These are phyloP conservation scores for Phalacrocorax carbo DNA, from an alignment of 2,113 vertebrate species.

Conservation along the genomic window DNA sequence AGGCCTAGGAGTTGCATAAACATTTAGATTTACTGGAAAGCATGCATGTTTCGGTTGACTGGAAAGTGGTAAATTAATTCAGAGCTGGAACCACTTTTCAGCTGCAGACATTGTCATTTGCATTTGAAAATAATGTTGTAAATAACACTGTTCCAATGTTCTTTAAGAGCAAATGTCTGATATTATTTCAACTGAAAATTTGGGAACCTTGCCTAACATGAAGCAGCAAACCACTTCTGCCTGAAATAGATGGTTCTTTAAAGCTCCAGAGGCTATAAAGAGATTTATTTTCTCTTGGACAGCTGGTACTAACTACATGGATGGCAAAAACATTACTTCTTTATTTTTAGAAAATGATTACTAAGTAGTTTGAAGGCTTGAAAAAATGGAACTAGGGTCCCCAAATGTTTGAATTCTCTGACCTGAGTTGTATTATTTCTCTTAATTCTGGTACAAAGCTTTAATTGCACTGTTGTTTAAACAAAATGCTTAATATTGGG, in stretches of 20 bases:
- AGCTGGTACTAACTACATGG: background rate
- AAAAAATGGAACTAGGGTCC: background rate
- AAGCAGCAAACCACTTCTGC: constrained; percentile 27
- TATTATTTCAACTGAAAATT: constrained; percentile 8
- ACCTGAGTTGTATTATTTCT: background rate
- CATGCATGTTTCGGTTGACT: background rate
- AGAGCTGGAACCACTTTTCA: constrained; percentile 10
- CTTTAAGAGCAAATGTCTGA: background rate
- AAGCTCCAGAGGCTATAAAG: background rate
- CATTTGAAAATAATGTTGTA: constrained; percentile 10
- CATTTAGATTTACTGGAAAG: constrained; percentile 18
- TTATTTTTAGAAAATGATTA: constrained; percentile 11
- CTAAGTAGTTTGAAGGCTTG: background rate
- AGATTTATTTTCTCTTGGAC: constrained; percentile 20
- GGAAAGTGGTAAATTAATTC: constrained; percentile 22
- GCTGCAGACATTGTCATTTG: background rate
- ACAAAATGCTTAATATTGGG: background rate
- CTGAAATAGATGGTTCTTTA: constrained; percentile 27
- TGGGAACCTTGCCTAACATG: constrained; percentile 15
- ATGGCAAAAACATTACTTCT: background rate
- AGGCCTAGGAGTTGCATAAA: background rate
- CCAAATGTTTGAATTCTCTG: background rate
- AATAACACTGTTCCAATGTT: background rate
- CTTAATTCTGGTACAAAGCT: background rate
- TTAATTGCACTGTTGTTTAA: background rate